Conservation (phyloP, 2,888 invertebrate genomes). For the Seira musarum region DNA sequence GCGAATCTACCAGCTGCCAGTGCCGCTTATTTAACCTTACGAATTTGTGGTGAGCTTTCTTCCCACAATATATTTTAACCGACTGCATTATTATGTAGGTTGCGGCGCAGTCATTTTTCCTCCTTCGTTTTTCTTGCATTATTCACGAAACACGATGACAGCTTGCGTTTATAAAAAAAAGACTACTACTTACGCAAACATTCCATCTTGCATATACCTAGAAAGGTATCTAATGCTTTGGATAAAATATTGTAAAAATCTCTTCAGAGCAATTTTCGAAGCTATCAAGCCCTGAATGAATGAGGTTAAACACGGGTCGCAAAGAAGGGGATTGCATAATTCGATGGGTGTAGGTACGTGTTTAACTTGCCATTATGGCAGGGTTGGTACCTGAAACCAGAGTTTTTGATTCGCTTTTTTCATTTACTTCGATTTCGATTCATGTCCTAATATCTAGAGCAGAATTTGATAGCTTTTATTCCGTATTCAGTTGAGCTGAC, state of each 20-base stretch:
- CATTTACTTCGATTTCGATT: not conserved
- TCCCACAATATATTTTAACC: conserved; percentile 14
- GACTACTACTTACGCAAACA: conserved; percentile 5
- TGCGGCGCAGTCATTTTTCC: conserved; percentile 5
- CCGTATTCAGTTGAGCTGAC: not conserved
- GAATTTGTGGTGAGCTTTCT: not conserved
- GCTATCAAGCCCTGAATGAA: too few relatives aligned
- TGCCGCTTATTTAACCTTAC: too few relatives aligned
- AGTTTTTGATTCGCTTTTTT: not conserved
- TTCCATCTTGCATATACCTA: not conserved
- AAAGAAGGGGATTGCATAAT: too few relatives aligned
- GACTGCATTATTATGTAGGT: not conserved
- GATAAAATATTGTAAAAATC: not conserved
- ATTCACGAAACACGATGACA: conserved; percentile 15
- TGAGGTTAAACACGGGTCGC: too few relatives aligned
- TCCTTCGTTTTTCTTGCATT: not conserved
- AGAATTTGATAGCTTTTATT: not conserved
- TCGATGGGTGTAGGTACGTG: not conserved
- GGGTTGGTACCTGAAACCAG: not conserved
- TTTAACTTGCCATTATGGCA: not conserved
- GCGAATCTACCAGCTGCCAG: too few relatives aligned
- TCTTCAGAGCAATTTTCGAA: not conserved
- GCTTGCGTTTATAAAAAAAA: not conserved
- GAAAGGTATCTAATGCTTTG: too few relatives aligned
- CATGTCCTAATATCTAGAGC: not conserved